Evolutionary conservation across 2,797 vertebrate genomes (phyloP).

Genomic region (Argyrosomus regius): DNA sequence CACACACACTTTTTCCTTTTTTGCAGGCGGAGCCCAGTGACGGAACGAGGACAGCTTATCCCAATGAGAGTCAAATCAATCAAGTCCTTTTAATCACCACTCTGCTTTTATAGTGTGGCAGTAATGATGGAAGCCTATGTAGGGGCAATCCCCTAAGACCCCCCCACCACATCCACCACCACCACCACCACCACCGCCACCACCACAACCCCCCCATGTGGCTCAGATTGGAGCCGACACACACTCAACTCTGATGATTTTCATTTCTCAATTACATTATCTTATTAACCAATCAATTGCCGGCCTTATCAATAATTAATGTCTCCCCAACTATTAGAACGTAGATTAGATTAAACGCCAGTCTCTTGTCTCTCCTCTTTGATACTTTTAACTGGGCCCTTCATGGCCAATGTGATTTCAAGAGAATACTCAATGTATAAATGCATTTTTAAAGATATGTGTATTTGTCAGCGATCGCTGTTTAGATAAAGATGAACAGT

Average conservation of each 20-base stretch:
- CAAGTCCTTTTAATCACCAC: conserved; percentile 89
- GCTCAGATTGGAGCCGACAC: conserved; percentile 75
- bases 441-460: conserved; percentile 52
- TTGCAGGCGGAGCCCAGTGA: conserved; percentile 61
- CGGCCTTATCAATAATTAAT: conserved; percentile 89
- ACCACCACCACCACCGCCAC: background rate
- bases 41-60: conserved; percentile 83
- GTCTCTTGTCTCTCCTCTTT: conserved; percentile 79
- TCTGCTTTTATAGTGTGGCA: conserved; percentile 88
- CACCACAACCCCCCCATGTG: conserved; percentile 32
- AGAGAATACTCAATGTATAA: conserved; percentile 36
- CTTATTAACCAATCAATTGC: conserved; percentile 90
- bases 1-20: conserved; percentile 22
- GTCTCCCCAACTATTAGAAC: conserved; percentile 85
- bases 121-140: conserved; percentile 88
- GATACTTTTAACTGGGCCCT: conserved; percentile 79
- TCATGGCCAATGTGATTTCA: conserved; percentile 54
- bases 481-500: conserved; percentile 13
- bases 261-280: conserved; percentile 91
- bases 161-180: conserved; percentile 6
- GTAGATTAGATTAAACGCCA: conserved; percentile 85
- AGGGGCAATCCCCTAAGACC: conserved; percentile 86
- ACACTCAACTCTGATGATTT: conserved; percentile 84
- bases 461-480: conserved; percentile 10
- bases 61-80: conserved; percentile 89